A percentile compares a stretch with the other conserved stretches of the same genome.
Evolutionary conservation across 2,888 invertebrate genomes (phyloP).

Genomic region (Phyllotreta striolata): DNA sequence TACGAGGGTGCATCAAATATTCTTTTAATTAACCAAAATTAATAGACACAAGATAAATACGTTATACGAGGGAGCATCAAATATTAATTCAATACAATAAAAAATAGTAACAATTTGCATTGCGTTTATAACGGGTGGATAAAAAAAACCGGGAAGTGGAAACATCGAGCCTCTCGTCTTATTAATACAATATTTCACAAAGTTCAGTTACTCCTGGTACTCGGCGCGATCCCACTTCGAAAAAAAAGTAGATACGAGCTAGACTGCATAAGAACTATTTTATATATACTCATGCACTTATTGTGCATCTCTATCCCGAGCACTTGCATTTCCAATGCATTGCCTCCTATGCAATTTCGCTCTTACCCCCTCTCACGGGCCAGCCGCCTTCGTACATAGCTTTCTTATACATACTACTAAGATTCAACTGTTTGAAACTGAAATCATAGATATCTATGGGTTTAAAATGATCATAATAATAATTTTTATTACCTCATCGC

Average conservation of each 20-base stretch:
- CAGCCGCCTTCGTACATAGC: constrained; percentile 53
- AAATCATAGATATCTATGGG: constrained; percentile 57
- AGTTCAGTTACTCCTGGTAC: constrained; percentile 44
- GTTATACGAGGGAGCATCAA: too few species aligned
- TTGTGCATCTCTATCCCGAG: constrained; percentile 45
- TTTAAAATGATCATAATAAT: constrained; percentile 51
- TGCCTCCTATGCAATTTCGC: constrained; percentile 47
- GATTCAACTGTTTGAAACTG: constrained; percentile 59
- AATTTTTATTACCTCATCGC: constrained; percentile 30
- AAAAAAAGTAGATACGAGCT: constrained; percentile 47
- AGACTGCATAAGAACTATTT: constrained; percentile 47
- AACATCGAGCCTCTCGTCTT: constrained; percentile 30
- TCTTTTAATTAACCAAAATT: too few species aligned
- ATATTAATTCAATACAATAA: too few species aligned
- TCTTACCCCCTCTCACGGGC: constrained; percentile 44
- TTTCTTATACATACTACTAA: constrained; percentile 56
- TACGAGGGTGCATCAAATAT: too few species aligned
- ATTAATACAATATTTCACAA: constrained; percentile 47
- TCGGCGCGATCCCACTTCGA: constrained; percentile 38
- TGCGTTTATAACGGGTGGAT: not conserved
- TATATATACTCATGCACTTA: constrained; percentile 45
- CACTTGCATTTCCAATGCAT: constrained; percentile 42
- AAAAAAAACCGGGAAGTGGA: constrained; percentile 7
- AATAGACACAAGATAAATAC: too few species aligned
- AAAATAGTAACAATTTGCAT: too few species aligned